Percentiles rank a stretch among this genome's conserved stretches.
These are phyloP conservation scores for Thalassarche chlororhynchos DNA, from an alignment of 2,113 vertebrate species.

Conservation along the genomic window DNA sequence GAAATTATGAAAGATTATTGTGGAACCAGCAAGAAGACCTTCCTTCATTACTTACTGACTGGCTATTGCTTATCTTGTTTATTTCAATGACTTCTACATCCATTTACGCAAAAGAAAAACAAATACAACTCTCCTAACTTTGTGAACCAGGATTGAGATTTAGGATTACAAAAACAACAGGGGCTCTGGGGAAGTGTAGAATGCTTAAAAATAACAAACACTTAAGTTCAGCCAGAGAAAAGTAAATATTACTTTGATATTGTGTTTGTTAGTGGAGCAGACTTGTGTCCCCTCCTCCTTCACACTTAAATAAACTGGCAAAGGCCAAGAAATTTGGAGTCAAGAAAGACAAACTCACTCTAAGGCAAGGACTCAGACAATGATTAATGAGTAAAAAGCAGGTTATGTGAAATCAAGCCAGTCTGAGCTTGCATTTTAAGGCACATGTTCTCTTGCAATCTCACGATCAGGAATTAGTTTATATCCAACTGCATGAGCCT, in stretches of 20 bases:
- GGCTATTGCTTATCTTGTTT: not conserved
- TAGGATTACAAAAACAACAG: not conserved
- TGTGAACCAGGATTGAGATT: not conserved
- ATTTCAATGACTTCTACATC: not conserved
- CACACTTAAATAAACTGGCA: not conserved
- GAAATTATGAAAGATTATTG: not conserved
- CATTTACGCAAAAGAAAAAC: not conserved
- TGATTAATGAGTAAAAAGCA: not conserved
- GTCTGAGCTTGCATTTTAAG: not conserved
- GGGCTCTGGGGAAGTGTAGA: not conserved
- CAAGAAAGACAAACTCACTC: not conserved
- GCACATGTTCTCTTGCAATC: not conserved
- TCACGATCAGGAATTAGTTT: not conserved
- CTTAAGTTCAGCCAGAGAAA: not conserved
- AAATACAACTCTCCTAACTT: not conserved
- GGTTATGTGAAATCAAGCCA: not conserved
- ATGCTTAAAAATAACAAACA: not conserved
- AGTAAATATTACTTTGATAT: not conserved
- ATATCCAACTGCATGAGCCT: not conserved
- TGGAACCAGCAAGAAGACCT: not conserved
- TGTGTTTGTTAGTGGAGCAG: not conserved
- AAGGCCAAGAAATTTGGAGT: not conserved
- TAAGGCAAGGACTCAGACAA: not conserved
- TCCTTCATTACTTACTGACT: not conserved
- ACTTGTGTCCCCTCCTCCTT: not conserved